Percentiles rank a stretch among this genome's conserved stretches.
These are phyloP conservation scores for Neosilurus mollespiculum DNA, from an alignment of 2,797 vertebrate genomes.

Conservation along the genomic window DNA sequence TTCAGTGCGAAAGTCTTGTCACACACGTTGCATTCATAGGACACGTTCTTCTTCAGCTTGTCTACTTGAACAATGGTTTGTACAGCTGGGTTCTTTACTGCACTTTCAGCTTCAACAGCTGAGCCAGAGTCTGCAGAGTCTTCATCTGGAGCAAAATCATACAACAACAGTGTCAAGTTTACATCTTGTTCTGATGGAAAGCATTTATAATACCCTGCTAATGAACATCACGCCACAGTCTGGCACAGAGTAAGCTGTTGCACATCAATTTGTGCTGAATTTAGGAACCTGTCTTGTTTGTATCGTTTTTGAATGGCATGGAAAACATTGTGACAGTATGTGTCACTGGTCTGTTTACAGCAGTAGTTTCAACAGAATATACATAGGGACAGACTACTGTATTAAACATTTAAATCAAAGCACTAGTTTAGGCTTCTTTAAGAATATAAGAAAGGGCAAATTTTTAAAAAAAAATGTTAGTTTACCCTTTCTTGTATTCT, in stretches of 20 bases:
- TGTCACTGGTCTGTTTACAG: too few relatives aligned
- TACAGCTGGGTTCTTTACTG: slow-evolving; percentile 1
- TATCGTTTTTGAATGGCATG: background rate
- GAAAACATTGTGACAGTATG: too few relatives aligned
- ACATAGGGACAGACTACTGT: too few relatives aligned
- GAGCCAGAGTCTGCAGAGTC: too few relatives aligned
- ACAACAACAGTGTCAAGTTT: background rate
- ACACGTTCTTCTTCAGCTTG: background rate
- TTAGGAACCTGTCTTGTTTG: background rate
- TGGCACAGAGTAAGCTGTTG: background rate
- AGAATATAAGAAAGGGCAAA: too few relatives aligned
- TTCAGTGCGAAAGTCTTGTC: slow-evolving; percentile 34
- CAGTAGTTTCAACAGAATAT: too few relatives aligned
- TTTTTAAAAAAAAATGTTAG: too few relatives aligned
- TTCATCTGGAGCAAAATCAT: slow-evolving; percentile 5
- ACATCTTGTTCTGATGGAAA: background rate
- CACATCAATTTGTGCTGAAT: background rate
- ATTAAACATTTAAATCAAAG: too few relatives aligned
- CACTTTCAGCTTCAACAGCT: slow-evolving; percentile 8
- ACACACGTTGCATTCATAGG: slow-evolving; percentile 38
- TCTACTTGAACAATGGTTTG: slow-evolving; percentile 14
- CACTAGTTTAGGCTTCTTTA: too few relatives aligned
- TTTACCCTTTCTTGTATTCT: too few relatives aligned
- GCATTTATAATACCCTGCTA: background rate
- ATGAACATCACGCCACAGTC: background rate